Base-by-base conservation (phyloP, 2,888 invertebrate species). In the Drosophila peninsularis region DNA sequence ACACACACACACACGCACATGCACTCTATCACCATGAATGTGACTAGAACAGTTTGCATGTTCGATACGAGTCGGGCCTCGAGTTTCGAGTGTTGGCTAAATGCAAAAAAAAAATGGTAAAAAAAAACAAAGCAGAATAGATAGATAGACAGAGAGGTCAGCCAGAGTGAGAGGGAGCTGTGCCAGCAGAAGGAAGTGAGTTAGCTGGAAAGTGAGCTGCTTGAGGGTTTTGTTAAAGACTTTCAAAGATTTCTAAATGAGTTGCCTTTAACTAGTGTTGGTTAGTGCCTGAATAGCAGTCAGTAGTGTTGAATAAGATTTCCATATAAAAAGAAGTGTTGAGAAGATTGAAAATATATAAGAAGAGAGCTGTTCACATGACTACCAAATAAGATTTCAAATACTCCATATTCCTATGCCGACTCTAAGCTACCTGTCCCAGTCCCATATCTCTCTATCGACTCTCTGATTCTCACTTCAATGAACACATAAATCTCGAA, bases 161-260 rank as follows among this genome's bases (percentile, higher is more conserved):
- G 4, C 9, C 1, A 10, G 50, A n/a, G 36, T 6, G 21, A 36
- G 34, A 36, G 21, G 17, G 13, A 49, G 49, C 3, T 39, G 17
- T 32, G 17, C 42, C 27, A 49, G 27, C 41, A n/a, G 73, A 69
- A 64, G 78, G 74, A 78, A 75, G 34, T 78, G 71, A 75, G 54
- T 74, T 65, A 11, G 66, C 66, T 56, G 49, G 62, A 76, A 71
- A 47, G 53, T 44, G 42, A 54, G 49, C 45, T 47, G 54, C 75
- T 49, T 34, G n/a, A 57, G 57, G 41, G 34, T 17, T 49, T 58
- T 39, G 30, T 24, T 24, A 11, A 42, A 56, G 42, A 55, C 60
- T 32, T 27, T 34, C 14, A 39, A 34, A 17, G 32, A 54, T 56
- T 53, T 52, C 30, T 32, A 14, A 41, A 55, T 49, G 37, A 39